A percentile compares a stretch with the other conserved stretches of the same genome.
Conservation (phyloP, 2,888 invertebrate species). For the Oligia strigilis region DNA sequence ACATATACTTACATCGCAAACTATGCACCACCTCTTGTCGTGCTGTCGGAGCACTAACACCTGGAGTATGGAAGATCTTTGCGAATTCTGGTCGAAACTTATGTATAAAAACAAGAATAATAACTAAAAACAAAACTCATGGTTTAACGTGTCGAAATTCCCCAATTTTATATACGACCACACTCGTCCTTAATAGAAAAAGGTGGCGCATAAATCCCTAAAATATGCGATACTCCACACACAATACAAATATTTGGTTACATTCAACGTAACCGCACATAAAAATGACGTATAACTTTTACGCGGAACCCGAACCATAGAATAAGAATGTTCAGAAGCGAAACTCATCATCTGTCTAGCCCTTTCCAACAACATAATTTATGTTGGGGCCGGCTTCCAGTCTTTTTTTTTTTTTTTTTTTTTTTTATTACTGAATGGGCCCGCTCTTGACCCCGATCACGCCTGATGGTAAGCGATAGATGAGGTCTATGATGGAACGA, state of each 20-base stretch:
- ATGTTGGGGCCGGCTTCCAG: background rate
- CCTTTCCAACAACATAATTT: background rate
- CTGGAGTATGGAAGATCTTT: background rate
- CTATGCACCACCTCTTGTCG: too few species aligned
- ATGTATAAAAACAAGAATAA: background rate
- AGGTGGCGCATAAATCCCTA: constrained; percentile 77
- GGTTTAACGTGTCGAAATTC: constrained; percentile 51
- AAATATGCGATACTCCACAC: constrained; percentile 79
- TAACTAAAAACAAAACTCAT: constrained; percentile 8
- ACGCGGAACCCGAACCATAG: constrained; percentile 53
- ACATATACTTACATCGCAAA: too few species aligned
- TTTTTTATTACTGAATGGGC: too few species aligned
- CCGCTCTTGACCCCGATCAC: too few species aligned
- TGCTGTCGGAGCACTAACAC: background rate
- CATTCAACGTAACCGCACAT: constrained; percentile 77
- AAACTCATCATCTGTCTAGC: background rate
- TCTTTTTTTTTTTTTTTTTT: too few species aligned
- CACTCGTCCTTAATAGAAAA: constrained; percentile 76
- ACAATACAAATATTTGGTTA: constrained; percentile 87
- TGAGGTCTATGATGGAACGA: too few species aligned
- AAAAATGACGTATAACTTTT: constrained; percentile 83
- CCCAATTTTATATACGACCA: constrained; percentile 64
- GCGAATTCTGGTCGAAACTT: background rate
- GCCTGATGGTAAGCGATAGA: too few species aligned
- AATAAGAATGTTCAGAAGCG: constrained; percentile 1